phyloP scores from a whole-genome alignment of 1,140 invertebrate species.

The Aphis gossypii region DNA sequence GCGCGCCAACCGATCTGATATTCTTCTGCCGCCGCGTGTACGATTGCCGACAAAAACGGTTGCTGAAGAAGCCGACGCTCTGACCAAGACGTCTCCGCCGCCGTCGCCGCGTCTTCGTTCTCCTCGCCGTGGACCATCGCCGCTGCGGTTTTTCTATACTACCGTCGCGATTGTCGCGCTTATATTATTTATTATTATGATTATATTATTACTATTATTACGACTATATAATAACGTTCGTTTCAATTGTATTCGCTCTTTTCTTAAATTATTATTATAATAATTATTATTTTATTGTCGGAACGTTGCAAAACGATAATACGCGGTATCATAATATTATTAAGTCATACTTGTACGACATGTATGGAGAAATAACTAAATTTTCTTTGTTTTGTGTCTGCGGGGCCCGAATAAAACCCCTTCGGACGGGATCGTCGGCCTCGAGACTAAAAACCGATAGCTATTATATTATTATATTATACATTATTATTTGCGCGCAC shows the following conservation, averaged over 20 bases:
- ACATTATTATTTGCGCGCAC: not conserved
- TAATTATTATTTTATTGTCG: conserved; percentile 29
- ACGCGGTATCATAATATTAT: conserved; percentile 14
- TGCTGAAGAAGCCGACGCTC: conserved; percentile 70
- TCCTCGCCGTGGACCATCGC: not conserved
- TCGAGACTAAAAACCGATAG: not conserved
- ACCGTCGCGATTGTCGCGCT: not conserved
- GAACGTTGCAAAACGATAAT: not conserved
- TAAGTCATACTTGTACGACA: not conserved
- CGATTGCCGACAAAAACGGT: conserved; percentile 87
- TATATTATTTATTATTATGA: conserved; percentile 40
- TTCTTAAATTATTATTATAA: conserved; percentile 32
- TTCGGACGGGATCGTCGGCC: not conserved
- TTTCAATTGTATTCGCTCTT: conserved; percentile 36
- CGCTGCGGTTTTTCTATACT: not conserved
- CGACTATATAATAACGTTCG: not conserved
- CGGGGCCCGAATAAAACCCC: not conserved
- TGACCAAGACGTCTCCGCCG: conserved; percentile 12
- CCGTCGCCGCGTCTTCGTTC: not conserved
- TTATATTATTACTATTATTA: conserved; percentile 27
- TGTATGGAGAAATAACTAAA: not conserved
- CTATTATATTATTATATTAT: conserved; percentile 13
- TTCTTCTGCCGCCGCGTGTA: conserved; percentile 94
- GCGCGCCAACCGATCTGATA: conserved; percentile 82
- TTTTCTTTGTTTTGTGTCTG: not conserved